Percentiles rank a stretch among this genome's conserved stretches.
These are phyloP conservation scores for Gallinago nigripennis DNA, from an alignment of 2,797 vertebrate species.

Conservation along the genomic window DNA sequence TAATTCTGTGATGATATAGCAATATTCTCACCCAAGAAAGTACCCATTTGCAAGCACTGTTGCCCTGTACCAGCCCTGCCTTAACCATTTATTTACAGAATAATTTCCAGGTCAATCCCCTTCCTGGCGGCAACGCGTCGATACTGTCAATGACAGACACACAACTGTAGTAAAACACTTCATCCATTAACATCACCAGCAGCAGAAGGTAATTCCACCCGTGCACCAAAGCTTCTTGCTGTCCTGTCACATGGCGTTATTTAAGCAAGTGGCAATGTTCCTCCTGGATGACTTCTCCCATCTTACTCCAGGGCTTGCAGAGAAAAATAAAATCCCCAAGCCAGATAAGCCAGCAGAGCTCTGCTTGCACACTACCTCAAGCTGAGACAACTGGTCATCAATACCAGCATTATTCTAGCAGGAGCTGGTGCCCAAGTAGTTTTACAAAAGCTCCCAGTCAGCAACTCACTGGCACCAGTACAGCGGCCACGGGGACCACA, in stretches of 20 bases:
- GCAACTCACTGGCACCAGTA: background rate
- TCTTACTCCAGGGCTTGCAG: background rate
- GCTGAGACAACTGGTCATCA: background rate
- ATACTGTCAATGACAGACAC: background rate
- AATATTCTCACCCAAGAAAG: background rate
- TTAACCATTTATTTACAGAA: background rate
- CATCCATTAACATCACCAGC: background rate
- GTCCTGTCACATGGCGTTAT: fast-evolving
- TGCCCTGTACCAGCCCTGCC: background rate
- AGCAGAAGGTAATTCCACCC: background rate
- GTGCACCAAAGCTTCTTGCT: background rate
- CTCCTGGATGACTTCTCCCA: background rate
- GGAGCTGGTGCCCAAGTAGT: background rate
- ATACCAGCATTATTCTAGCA: background rate
- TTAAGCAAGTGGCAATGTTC: background rate
- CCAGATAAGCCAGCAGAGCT: background rate
- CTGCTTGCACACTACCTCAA: background rate
- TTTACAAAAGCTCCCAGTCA: background rate
- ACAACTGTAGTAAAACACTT: background rate
- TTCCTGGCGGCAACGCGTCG: background rate
- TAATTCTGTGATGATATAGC: background rate
- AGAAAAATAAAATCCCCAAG: background rate
- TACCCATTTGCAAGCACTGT: background rate
- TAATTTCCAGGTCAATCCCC: background rate
- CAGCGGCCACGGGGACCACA: fast-evolving